A percentile compares a stretch with the other conserved stretches of the same genome.
Evolutionary conservation across 2,113 vertebrate species (phyloP).

Genomic region (Aspidoscelis tigris): DNA sequence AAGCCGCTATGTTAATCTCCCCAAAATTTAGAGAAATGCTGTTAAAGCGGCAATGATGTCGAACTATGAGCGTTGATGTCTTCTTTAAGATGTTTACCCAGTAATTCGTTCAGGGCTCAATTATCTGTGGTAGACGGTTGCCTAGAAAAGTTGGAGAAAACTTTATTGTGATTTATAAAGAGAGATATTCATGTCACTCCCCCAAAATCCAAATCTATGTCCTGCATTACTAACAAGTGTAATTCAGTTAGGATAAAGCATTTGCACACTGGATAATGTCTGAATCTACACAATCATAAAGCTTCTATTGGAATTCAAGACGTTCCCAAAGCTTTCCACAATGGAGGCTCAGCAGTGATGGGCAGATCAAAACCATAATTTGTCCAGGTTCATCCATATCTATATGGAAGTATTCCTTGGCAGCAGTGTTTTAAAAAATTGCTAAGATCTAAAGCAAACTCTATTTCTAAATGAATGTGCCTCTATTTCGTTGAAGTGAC

Average conservation of each 20-base stretch:
- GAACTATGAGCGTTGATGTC: neutral
- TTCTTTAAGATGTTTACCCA: conserved; percentile 17
- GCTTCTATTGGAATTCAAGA: neutral
- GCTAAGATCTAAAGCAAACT: neutral
- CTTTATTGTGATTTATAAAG: conserved; percentile 7
- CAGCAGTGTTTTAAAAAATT: neutral
- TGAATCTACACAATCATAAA: neutral
- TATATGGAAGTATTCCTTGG: neutral
- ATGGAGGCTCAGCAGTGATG: neutral
- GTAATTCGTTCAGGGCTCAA: conserved; percentile 12
- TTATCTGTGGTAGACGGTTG: conserved; percentile 1
- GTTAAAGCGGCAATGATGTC: neutral
- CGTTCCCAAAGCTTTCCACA: neutral
- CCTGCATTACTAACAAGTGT: neutral
- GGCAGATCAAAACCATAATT: neutral
- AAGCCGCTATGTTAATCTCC: conserved; percentile 9
- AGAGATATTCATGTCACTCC: neutral
- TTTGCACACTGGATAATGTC: neutral
- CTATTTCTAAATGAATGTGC: neutral
- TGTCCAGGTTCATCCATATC: neutral
- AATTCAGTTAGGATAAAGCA: neutral
- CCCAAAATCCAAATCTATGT: neutral
- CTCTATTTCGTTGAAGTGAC: neutral
- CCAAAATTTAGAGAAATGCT: conserved; percentile 13
- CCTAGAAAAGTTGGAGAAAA: neutral